Evolutionary conservation across 2,888 invertebrate genomes (phyloP).

Genomic region (Trisateles emortualis): DNA sequence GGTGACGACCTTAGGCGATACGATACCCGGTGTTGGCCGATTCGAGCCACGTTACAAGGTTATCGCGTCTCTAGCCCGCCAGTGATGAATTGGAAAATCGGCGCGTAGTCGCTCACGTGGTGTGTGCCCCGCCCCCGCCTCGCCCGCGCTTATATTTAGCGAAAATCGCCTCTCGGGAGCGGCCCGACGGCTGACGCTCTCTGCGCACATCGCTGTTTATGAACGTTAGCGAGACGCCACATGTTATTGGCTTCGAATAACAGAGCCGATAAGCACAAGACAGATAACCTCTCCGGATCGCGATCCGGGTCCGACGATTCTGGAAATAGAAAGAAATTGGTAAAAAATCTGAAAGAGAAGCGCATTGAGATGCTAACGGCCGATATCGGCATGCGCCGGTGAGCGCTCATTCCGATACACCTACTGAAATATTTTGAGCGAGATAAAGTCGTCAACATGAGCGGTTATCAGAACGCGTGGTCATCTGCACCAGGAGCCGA

Average conservation of each 20-base stretch:
- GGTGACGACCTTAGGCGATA: slow-evolving; percentile 70
- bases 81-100: slow-evolving; percentile 87
- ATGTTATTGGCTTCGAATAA: slow-evolving; percentile 85
- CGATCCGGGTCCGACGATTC: slow-evolving; percentile 71
- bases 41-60: slow-evolving; percentile 85
- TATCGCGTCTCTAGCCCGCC: slow-evolving; percentile 82
- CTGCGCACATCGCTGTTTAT: slow-evolving; percentile 78
- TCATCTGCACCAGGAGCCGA: slow-evolving; percentile 87
- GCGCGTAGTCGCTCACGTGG: slow-evolving; percentile 87
- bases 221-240: slow-evolving; percentile 82
- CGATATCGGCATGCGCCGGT: slow-evolving; percentile 73
- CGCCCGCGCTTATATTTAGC: slow-evolving; percentile 85
- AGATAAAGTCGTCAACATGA: slow-evolving; percentile 66
- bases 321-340: slow-evolving; percentile 75
- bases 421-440: slow-evolving; percentile 71
- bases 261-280: slow-evolving; percentile 81
- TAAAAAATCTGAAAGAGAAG: slow-evolving; percentile 63
- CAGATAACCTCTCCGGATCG: slow-evolving; percentile 82
- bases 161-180: slow-evolving; percentile 86
- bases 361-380: slow-evolving; percentile 72
- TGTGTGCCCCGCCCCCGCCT: slow-evolving; percentile 82
- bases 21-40: slow-evolving; percentile 72
- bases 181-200: slow-evolving; percentile 76
- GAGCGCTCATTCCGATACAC: slow-evolving; percentile 72
- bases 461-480: slow-evolving; percentile 85